Percentiles rank a stretch among this genome's conserved stretches.
These are phyloP conservation scores for Enteromius treurensis DNA, from an alignment of 2,797 vertebrate species.

Conservation along the genomic window DNA sequence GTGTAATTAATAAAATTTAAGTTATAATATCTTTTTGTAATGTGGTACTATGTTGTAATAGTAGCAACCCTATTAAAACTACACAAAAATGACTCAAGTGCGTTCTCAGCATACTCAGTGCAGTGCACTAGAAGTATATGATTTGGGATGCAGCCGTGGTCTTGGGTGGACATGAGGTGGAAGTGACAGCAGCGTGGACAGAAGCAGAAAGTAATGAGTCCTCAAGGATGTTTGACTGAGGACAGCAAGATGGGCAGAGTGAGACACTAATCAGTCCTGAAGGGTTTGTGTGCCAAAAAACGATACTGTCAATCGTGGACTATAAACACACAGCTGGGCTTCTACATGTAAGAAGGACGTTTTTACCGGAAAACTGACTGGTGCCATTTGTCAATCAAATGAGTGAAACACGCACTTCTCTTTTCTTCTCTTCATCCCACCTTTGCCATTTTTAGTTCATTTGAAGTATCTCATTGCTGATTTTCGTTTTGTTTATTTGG, in stretches of 20 bases:
- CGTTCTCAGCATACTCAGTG: neutral
- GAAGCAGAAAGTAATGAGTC: slow-evolving; percentile 32
- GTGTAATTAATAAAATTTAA: neutral
- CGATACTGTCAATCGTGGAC: neutral
- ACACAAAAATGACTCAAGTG: neutral
- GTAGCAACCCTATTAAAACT: neutral
- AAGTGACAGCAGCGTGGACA: neutral
- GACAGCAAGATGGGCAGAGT: slow-evolving; percentile 21
- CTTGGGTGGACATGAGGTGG: neutral
- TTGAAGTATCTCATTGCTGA: slow-evolving; percentile 3
- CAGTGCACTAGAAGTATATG: neutral
- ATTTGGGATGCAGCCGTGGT: neutral
- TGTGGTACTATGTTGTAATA: neutral
- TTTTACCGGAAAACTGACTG: neutral
- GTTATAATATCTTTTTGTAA: neutral
- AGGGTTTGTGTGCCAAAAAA: slow-evolving; percentile 21
- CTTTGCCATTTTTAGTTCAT: neutral
- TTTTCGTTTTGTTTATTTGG: slow-evolving; percentile 43
- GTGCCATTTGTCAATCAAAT: slow-evolving; percentile 26
- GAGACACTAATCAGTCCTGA: slow-evolving; percentile 43
- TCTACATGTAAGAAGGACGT: neutral
- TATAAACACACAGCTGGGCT: slow-evolving; percentile 26
- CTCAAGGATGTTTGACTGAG: slow-evolving; percentile 38
- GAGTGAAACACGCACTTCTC: neutral
- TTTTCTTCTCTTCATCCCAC: neutral